A percentile compares a stretch with the other conserved stretches of the same genome.
Evolutionary conservation across 2,888 invertebrate genomes (phyloP).

Genomic region (Eristalinus aeneus): DNA sequence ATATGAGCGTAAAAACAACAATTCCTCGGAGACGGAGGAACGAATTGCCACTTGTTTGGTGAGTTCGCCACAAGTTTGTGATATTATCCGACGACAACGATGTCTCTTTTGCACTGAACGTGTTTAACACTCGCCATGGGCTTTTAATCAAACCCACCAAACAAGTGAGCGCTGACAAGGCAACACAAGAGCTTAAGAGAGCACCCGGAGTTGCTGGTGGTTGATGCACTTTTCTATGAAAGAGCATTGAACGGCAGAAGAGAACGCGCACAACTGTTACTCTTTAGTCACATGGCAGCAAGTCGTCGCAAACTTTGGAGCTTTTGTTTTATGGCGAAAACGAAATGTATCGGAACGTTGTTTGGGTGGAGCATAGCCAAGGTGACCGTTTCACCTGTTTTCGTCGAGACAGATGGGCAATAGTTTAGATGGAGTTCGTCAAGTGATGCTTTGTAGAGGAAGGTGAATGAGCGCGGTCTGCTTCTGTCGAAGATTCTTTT

Average conservation of each 20-base stretch:
- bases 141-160: slow-evolving; percentile 51
- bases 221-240: slow-evolving; percentile 17
- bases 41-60: slow-evolving; percentile 18
- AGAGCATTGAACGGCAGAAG: slow-evolving; percentile 15
- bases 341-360: slow-evolving; percentile 6
- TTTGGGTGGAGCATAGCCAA: slow-evolving; percentile 45
- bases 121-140: slow-evolving; percentile 52
- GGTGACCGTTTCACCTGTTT: slow-evolving; percentile 34
- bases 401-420: not conserved
- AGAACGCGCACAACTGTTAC: not conserved
- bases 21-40: slow-evolving; percentile 61
- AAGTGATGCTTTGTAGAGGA: not conserved
- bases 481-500: not conserved
- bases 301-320: slow-evolving; percentile 6
- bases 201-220: slow-evolving; percentile 5
- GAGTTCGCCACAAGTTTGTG: slow-evolving; percentile 11
- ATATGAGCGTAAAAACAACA: slow-evolving; percentile 33
- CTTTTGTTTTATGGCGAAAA: slow-evolving; percentile 39
- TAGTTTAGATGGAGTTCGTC: not conserved
- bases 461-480: not conserved
- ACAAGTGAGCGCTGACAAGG: not conserved
- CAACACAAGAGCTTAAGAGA: slow-evolving; percentile 6
- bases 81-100: slow-evolving; percentile 42
- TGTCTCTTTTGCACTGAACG: slow-evolving; percentile 65
- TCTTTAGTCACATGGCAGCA: not conserved